phyloP scores from a whole-genome alignment of 2,113 vertebrate species.

The Catagonus wagneri region DNA sequence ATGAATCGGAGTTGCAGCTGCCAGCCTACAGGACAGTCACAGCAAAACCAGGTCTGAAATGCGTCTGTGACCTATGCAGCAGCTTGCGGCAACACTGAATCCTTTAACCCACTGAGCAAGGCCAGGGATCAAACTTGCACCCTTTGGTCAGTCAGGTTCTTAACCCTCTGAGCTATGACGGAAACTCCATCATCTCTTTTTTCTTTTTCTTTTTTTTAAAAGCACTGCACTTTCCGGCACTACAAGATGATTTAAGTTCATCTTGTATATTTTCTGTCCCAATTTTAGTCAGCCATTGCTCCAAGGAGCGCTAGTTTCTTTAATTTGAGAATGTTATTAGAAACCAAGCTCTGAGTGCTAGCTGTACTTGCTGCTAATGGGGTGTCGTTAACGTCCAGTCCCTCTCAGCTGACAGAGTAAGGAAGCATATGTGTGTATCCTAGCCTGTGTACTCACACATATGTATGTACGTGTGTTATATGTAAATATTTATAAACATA shows the following conservation, averaged over 20 bases:
- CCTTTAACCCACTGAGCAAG: no score
- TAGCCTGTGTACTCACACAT: not conserved
- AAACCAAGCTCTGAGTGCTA: not conserved
- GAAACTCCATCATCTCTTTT: not conserved
- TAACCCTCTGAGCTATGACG: no score
- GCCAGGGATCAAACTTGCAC: no score
- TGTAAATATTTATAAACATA: not conserved
- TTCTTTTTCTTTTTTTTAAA: not conserved
- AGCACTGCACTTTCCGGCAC: not conserved
- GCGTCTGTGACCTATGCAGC: no score
- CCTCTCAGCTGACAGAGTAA: not conserved
- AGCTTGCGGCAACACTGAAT: no score
- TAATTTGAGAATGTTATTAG: conserved; percentile 32
- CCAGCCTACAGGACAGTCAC: no score
- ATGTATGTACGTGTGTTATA: not conserved
- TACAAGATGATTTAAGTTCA: not conserved
- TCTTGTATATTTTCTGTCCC: not conserved
- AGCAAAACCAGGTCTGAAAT: no score
- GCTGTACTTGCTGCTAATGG: not conserved
- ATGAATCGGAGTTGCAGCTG: no score
- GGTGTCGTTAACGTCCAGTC: not conserved
- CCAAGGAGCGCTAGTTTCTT: not conserved
- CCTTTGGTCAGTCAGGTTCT: no score
- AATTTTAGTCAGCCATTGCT: not conserved
- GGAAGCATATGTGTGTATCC: not conserved